phyloP scores from a whole-genome alignment of 1,140 invertebrate genomes.

The Lerema accius region DNA sequence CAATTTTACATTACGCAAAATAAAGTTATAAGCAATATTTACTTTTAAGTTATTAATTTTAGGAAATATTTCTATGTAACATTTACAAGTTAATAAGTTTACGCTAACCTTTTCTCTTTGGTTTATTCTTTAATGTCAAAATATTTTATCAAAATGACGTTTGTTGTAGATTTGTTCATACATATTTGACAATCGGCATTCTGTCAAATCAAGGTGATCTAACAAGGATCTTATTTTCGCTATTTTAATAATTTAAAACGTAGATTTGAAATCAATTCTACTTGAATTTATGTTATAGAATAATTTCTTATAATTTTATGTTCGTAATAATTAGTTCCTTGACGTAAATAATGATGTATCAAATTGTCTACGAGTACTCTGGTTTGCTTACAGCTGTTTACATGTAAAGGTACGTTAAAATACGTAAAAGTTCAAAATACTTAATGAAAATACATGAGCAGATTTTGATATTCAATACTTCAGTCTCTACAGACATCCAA shows the following conservation, averaged over 20 bases:
- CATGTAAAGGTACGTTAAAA: conserved; percentile 57
- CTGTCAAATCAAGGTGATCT: conserved; percentile 42
- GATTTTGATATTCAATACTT: background rate
- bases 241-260: conserved; percentile 20
- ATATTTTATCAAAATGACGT: background rate
- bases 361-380: conserved; percentile 25
- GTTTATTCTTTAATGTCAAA: no score
- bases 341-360: conserved; percentile 53
- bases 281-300: conserved; percentile 26
- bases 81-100: no score
- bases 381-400: conserved; percentile 58
- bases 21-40: no score
- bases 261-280: no score
- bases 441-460: conserved; percentile 10
- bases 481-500: no score
- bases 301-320: conserved; percentile 38
- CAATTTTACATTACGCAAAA: no score
- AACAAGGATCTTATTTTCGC: background rate
- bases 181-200: conserved; percentile 18
- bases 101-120: no score
- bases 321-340: conserved; percentile 31
- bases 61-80: no score
- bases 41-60: no score
- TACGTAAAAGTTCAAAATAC: conserved; percentile 29
- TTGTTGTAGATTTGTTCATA: background rate